Percentiles rank a stretch among this genome's conserved stretches.
These are phyloP conservation scores for Pollimyrus isidori DNA, from an alignment of 2,113 vertebrate species.

Conservation along the genomic window DNA sequence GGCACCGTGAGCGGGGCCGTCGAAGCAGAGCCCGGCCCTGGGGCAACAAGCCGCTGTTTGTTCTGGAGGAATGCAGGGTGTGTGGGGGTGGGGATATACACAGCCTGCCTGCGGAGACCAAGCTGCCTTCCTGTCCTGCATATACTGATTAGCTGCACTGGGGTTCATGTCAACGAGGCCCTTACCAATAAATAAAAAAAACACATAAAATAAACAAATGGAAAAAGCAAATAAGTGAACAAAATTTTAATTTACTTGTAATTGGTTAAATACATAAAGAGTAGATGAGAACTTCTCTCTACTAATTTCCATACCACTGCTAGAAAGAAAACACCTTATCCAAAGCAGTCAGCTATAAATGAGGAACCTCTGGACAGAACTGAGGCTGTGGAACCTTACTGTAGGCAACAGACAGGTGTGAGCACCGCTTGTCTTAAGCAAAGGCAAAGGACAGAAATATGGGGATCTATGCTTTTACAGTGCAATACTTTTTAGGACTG, in stretches of 20 bases:
- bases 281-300: neutral
- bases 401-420: neutral
- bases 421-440: neutral
- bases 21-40: constrained; percentile 61
- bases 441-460: neutral
- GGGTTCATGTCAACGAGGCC: constrained; percentile 38
- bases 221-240: neutral
- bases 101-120: constrained; percentile 47
- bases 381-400: neutral
- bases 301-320: neutral
- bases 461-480: neutral
- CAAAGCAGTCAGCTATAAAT: neutral
- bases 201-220: neutral
- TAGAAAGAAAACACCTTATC: neutral
- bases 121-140: constrained; percentile 47
- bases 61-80: constrained; percentile 62
- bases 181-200: constrained; percentile 14
- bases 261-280: neutral
- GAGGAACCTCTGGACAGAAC: neutral
- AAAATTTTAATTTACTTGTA: neutral
- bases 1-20: constrained; percentile 42
- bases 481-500: neutral
- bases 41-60: constrained; percentile 71
- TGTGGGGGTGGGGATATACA: constrained; percentile 54
- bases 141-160: constrained; percentile 36